Conservation (phyloP, 2,888 invertebrate genomes). For the Heliconius hortense region DNA sequence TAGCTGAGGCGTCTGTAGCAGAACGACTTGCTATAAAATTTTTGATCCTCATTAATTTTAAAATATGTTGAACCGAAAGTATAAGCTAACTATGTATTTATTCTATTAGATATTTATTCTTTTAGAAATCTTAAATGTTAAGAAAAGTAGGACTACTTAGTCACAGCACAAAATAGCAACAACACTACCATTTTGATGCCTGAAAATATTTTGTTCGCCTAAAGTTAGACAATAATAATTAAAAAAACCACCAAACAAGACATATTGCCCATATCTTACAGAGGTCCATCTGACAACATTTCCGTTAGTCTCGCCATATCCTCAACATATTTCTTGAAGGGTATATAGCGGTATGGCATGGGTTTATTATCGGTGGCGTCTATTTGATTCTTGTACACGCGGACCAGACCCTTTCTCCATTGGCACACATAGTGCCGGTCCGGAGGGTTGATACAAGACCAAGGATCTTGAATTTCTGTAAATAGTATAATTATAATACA, state of each 20-base stretch:
- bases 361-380: constrained; percentile 78
- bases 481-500: neutral
- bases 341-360: constrained; percentile 88
- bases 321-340: constrained; percentile 87
- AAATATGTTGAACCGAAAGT: too few relatives aligned
- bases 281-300: constrained; percentile 98
- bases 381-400: constrained; percentile 84
- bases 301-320: constrained; percentile 89
- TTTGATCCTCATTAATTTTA: too few relatives aligned
- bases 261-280: constrained; percentile 83
- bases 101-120: too few relatives aligned
- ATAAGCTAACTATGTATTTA: too few relatives aligned
- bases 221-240: too few relatives aligned
- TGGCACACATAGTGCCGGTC: constrained; percentile 82
- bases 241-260: neutral
- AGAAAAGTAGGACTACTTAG: too few relatives aligned
- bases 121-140: too few relatives aligned
- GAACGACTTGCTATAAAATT: constrained; percentile 92
- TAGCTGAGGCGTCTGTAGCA: constrained; percentile 98
- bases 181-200: too few relatives aligned
- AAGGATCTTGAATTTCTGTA: constrained; percentile 83
- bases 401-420: constrained; percentile 67
- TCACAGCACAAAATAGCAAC: too few relatives aligned
- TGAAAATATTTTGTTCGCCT: too few relatives aligned
- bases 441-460: constrained; percentile 87